These are phyloP conservation scores for Phylloscopus whistleri DNA, from an alignment of 2,113 vertebrate genomes.

Conservation along the genomic window DNA sequence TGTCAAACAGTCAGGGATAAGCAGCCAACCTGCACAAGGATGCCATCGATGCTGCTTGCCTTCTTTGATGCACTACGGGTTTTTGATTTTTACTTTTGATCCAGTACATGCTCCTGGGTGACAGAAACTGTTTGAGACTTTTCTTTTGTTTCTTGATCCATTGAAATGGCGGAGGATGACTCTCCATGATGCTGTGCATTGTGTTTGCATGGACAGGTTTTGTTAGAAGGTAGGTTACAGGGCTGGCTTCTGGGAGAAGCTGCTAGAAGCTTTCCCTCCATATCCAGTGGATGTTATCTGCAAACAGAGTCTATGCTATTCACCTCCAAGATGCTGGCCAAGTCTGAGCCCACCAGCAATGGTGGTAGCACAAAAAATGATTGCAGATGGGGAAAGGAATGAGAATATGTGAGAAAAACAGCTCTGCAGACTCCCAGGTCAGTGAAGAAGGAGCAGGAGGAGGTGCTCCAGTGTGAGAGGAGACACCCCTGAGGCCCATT, in stretches of 20 bases:
- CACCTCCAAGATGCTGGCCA: neutral
- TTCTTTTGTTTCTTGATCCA: neutral
- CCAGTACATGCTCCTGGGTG: accelerated
- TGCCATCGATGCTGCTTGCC: accelerated
- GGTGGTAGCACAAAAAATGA: neutral
- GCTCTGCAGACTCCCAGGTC: neutral
- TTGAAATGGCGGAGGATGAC: neutral
- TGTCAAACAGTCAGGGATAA: neutral
- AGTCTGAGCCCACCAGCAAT: neutral
- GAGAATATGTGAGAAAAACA: neutral
- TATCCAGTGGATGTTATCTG: too few relatives aligned
- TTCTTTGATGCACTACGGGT: neutral
- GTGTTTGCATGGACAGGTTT: neutral
- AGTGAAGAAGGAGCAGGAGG: accelerated
- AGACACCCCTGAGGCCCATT: neutral
- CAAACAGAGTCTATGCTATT: neutral
- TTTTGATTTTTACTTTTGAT: neutral
- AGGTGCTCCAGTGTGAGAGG: neutral
- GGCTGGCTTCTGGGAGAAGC: neutral
- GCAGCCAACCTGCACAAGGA: neutral
- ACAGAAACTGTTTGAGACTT: neutral
- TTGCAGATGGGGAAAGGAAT: neutral
- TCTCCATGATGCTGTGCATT: accelerated
- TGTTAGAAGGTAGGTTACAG: neutral
- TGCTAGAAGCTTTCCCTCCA: neutral